phyloP scores from a whole-genome alignment of 2,113 vertebrate genomes.

The Chinchilla lanigera region DNA sequence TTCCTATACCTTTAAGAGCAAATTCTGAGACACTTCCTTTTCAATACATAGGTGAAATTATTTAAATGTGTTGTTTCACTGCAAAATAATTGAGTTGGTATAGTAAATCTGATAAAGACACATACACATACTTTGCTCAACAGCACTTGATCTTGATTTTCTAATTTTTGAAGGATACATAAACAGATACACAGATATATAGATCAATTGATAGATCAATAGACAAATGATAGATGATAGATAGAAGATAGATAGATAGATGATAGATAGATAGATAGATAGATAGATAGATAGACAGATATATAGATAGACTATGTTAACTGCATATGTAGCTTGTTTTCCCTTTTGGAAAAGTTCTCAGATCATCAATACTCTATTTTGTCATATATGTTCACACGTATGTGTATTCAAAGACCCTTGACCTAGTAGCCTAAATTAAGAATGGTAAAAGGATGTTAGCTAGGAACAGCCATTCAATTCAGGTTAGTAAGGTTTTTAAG shows the following conservation, averaged over 20 bases:
- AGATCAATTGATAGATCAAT: background rate
- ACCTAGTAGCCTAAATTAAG: background rate
- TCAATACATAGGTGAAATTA: background rate
- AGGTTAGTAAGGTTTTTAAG: background rate
- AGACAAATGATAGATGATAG: background rate
- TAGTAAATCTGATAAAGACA: background rate
- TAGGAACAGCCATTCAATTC: background rate
- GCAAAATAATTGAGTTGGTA: background rate
- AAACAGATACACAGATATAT: background rate
- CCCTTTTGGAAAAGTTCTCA: background rate
- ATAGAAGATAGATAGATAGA: too few species aligned
- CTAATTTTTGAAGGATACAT: background rate
- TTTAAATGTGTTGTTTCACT: background rate
- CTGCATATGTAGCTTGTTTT: background rate
- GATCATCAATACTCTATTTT: background rate
- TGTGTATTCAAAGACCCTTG: background rate
- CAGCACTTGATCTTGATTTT: background rate
- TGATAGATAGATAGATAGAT: background rate
- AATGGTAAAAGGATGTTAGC: background rate
- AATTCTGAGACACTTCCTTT: background rate
- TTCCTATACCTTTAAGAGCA: background rate
- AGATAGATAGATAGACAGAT: background rate
- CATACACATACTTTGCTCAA: background rate
- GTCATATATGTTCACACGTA: accelerated
- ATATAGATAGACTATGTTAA: background rate